phyloP scores from a whole-genome alignment of 1,140 invertebrate genomes.

The Nasonia longicornis region DNA sequence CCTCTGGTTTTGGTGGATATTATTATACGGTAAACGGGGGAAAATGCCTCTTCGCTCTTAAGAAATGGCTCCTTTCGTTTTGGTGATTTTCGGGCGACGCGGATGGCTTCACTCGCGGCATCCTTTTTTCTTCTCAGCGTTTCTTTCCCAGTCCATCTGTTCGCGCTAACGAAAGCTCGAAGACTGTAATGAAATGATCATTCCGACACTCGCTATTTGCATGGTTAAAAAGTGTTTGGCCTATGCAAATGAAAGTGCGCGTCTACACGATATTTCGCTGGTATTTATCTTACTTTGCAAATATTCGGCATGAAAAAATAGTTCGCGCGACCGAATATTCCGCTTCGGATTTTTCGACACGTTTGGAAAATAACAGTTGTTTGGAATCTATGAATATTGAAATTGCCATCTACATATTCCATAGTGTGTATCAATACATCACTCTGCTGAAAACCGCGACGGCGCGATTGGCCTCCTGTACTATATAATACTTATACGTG shows the following conservation, averaged over 20 bases:
- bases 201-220: no score
- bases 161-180: no score
- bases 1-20: not conserved
- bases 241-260: no score
- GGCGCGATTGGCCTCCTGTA: no score
- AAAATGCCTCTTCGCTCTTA: conserved; percentile 22
- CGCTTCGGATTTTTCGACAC: not conserved
- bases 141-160: no score
- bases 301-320: not conserved
- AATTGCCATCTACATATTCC: not conserved
- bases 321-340: no score
- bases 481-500: no score
- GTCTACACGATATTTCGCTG: not conserved
- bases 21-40: not conserved
- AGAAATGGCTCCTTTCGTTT: conserved; percentile 37
- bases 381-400: not conserved
- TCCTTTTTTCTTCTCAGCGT: not conserved
- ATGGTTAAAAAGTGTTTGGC: not conserved
- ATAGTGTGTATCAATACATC: not conserved
- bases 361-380: not conserved
- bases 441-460: not conserved
- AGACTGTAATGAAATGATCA: no score
- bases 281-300: conserved; percentile 1
- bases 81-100: conserved; percentile 24
- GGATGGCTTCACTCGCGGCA: not conserved